These are phyloP conservation scores for Tetrax tetrax DNA, from an alignment of 2,113 vertebrate species.

Conservation along the genomic window DNA sequence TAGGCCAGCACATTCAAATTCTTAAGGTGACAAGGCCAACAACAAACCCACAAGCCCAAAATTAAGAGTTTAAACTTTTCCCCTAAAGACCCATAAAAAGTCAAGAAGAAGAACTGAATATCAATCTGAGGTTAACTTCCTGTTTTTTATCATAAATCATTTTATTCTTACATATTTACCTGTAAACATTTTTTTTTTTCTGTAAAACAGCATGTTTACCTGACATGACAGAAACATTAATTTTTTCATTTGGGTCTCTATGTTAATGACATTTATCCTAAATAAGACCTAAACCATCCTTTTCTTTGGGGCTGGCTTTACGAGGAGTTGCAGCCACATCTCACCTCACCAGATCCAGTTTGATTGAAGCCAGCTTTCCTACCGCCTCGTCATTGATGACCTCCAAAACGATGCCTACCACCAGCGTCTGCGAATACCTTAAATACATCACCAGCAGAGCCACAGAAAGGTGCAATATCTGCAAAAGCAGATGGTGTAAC, in stretches of 20 bases:
- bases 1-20: background rate
- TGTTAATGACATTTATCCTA: background rate
- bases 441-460: slow-evolving; percentile 15
- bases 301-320: background rate
- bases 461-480: slow-evolving; percentile 52
- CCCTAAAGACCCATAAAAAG: background rate
- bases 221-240: background rate
- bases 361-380: background rate
- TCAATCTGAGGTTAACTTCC: background rate
- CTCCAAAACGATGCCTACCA: background rate
- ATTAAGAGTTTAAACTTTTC: background rate
- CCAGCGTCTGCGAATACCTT: background rate
- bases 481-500: slow-evolving; percentile 56
- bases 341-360: background rate
- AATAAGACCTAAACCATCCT: background rate
- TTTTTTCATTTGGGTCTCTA: background rate
- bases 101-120: background rate
- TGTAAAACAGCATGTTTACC: background rate
- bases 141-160: background rate
- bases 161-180: background rate
- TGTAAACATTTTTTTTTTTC: background rate
- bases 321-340: background rate
- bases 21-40: background rate
- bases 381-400: background rate
- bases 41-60: background rate